Base-by-base conservation (phyloP, 2,113 vertebrate genomes). In the Pleuronectes platessa region DNA sequence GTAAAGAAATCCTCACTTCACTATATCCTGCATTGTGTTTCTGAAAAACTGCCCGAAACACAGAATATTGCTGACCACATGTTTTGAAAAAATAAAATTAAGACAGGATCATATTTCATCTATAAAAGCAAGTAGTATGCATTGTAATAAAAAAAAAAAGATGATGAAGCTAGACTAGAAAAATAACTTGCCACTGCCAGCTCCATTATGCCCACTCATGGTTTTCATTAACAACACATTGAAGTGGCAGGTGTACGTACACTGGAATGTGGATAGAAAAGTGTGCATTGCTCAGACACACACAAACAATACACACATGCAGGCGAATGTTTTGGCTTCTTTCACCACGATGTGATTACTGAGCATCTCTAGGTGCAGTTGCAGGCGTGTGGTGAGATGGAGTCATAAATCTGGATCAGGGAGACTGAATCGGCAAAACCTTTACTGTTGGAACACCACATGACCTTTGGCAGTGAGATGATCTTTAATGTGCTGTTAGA, bases 371-470 rank as follows among this genome's bases (percentile, higher is more conserved):
- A 62, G 59, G 54, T 62, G 70, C 61, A 61, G 35, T 27, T 66
- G 76, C 67, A 49, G 77, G 61, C 23, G 31, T 21, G 54, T 56
- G 78, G 66, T 71, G 69, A 66, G 70, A 66, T 62, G 31, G 64
- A 71, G 75, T 61, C 69, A 74, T 86, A 79, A 71, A 82, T 83
- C 76, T 80, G 68, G 71, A 61, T 58, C 45, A 84, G 67, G 60
- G 74, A 74, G 71, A 79, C 68, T 61, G 76, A 83, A 64, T 66
- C 63, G 5, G 45, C 45, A 49, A 18, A 17, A 49, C 45, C 5
- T 18, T 49, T 17, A 49, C 45, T 49, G 45, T 18, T 4, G 5
- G 45, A 49, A 2, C 17, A 7, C 17, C 15, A 3, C 15, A 13
- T 3, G 12, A 2, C 40, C 3, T 42, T 13, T 42, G 40, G 40